Percentiles rank a stretch among this genome's conserved stretches.
phyloP scores from a whole-genome alignment of 2,797 vertebrate genomes.

The Hyperoplus lanceolatus region DNA sequence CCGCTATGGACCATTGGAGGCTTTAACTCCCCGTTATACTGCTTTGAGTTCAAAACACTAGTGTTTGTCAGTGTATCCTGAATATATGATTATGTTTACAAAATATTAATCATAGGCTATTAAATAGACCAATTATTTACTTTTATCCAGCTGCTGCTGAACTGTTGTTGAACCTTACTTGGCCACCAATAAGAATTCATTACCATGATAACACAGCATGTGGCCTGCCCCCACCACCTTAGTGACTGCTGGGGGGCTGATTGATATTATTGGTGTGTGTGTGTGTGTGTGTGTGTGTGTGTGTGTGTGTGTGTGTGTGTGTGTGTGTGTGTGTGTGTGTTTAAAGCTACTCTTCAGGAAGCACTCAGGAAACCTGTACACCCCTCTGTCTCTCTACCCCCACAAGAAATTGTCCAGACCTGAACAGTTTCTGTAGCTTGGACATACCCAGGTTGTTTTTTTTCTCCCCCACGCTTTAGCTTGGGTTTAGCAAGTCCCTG shows the following conservation, averaged over 20 bases:
- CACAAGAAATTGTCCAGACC: conserved; percentile 15
- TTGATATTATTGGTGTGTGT: conserved; percentile 34
- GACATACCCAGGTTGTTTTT: conserved; percentile 58
- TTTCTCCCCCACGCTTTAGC: conserved; percentile 20
- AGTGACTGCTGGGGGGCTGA: conserved; percentile 11
- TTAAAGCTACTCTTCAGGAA: conserved; percentile 41
- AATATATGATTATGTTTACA: too few relatives aligned
- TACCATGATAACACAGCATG: conserved; percentile 77
- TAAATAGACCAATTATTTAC: background rate
- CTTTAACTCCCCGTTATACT: background rate
- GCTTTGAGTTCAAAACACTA: background rate
- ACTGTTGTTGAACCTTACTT: conserved; percentile 53
- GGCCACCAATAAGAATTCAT: conserved; percentile 64
- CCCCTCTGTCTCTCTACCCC: background rate
- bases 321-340: conserved; percentile 12
- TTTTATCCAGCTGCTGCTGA: conserved; percentile 1
- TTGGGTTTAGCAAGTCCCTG: conserved; percentile 63
- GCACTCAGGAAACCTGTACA: conserved; percentile 35
- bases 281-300: conserved; percentile 25
- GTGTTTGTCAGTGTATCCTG: background rate
- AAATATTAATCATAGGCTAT: too few relatives aligned
- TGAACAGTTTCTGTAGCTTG: conserved; percentile 19
- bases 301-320: conserved; percentile 25
- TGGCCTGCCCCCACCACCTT: conserved; percentile 6
- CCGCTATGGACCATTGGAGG: background rate